Evolutionary conservation across 2,113 vertebrate species (phyloP).

Genomic region (Labeo catla): DNA sequence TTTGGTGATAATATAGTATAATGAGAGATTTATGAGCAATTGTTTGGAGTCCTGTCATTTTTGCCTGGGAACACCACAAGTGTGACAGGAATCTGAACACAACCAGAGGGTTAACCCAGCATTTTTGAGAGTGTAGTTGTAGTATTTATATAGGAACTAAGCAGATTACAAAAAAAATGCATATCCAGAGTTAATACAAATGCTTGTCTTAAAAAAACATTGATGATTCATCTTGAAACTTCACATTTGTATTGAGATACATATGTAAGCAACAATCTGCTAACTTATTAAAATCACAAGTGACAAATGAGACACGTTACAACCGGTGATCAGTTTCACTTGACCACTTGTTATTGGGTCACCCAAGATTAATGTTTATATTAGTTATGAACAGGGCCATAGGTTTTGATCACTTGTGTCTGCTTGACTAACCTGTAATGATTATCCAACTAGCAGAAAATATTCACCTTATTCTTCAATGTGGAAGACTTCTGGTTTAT

Average conservation of each 20-base stretch:
- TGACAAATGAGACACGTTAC: background rate
- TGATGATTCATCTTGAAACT: background rate
- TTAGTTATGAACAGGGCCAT: background rate
- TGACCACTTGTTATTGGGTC: background rate
- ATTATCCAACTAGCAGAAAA: slow-evolving; percentile 28
- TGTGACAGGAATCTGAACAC: too few species aligned
- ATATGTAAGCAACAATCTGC: background rate
- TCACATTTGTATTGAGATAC: background rate
- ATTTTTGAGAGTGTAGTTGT: too few species aligned
- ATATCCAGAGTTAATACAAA: background rate
- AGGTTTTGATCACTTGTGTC: slow-evolving; percentile 10
- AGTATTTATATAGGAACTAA: too few species aligned
- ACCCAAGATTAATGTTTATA: background rate
- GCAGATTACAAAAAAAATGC: too few species aligned
- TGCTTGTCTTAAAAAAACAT: too few species aligned
- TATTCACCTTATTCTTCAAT: background rate
- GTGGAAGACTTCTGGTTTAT: too few species aligned
- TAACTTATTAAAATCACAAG: background rate
- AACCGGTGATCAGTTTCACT: background rate
- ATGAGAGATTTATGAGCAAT: too few species aligned
- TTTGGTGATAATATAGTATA: too few species aligned
- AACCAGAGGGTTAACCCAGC: too few species aligned
- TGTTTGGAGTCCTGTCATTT: too few species aligned
- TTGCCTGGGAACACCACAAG: too few species aligned
- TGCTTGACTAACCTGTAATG: background rate